Conservation (phyloP, 2,113 vertebrate species). For the Gnathonemus longibarbis region DNA sequence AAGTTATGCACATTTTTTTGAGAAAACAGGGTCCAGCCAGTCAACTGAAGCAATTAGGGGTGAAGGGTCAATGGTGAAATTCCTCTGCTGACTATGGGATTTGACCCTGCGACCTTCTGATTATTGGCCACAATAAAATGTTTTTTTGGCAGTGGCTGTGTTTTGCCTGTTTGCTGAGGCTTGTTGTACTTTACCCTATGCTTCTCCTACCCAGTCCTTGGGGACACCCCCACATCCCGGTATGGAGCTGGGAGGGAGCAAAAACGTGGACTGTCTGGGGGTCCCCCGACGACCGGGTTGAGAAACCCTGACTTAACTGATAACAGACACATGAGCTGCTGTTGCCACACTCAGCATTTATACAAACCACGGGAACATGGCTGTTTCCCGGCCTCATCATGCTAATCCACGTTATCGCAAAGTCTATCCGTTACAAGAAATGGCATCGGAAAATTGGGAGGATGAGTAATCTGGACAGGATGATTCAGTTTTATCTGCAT, state of each 20-base stretch:
- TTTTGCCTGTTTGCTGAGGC: neutral
- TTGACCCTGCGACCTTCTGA: neutral
- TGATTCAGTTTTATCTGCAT: neutral
- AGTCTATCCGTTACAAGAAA: neutral
- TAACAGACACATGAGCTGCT: neutral
- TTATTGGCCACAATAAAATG: neutral
- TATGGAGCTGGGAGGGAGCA: neutral
- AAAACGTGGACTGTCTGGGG: neutral
- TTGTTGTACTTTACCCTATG: neutral
- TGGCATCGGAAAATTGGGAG: neutral
- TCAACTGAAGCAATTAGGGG: neutral
- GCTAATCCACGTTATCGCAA: neutral
- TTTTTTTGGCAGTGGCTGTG: neutral
- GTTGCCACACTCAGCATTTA: neutral
- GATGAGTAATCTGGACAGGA: neutral
- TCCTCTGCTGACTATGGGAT: neutral
- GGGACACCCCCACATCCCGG: neutral
- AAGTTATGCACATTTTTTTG: neutral
- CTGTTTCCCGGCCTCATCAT: neutral
- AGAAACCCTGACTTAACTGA: neutral
- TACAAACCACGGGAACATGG: neutral
- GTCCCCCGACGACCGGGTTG: neutral
- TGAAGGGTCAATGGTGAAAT: neutral
- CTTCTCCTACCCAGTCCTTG: neutral
- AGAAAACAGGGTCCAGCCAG: neutral